Evolutionary conservation across 2,888 invertebrate species (phyloP).

Genomic region (Ommatoiulus sabulosus): DNA sequence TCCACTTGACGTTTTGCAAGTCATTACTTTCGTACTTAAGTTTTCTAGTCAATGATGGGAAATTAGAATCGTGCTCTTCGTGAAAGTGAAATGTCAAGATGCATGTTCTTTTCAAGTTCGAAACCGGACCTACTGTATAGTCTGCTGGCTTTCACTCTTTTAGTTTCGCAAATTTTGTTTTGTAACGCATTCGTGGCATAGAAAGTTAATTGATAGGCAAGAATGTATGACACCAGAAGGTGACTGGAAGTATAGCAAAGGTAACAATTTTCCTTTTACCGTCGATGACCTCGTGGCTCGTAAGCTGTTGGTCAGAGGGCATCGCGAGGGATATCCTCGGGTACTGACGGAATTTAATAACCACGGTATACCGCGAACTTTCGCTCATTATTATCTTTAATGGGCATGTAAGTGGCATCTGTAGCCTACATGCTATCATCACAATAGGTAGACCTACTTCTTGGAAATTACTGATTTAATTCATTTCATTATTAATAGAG

Average conservation of each 20-base stretch:
- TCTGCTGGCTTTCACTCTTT: neutral
- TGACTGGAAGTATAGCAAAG: neutral
- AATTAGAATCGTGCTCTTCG: neutral
- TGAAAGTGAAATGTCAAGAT: neutral
- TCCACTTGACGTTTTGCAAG: neutral
- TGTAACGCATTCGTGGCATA: conserved; percentile 24
- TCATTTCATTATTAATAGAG: conserved; percentile 40
- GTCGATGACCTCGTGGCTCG: neutral
- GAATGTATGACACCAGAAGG: conserved; percentile 14
- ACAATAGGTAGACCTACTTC: conserved; percentile 38
- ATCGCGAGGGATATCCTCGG: neutral
- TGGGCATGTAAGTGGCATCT: conserved; percentile 38
- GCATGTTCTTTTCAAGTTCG: neutral
- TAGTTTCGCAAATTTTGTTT: neutral
- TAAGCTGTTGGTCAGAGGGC: conserved; percentile 11
- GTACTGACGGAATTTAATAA: neutral
- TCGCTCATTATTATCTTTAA: neutral
- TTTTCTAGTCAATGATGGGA: neutral
- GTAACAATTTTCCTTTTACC: neutral
- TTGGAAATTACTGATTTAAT: conserved; percentile 36
- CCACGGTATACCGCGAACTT: neutral
- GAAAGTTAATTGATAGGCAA: neutral
- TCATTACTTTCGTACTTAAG: neutral
- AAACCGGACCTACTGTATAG: conserved; percentile 2
- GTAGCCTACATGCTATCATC: conserved; percentile 40